phyloP scores from a whole-genome alignment of 1,140 invertebrate species.

The Camponotus floridanus region DNA sequence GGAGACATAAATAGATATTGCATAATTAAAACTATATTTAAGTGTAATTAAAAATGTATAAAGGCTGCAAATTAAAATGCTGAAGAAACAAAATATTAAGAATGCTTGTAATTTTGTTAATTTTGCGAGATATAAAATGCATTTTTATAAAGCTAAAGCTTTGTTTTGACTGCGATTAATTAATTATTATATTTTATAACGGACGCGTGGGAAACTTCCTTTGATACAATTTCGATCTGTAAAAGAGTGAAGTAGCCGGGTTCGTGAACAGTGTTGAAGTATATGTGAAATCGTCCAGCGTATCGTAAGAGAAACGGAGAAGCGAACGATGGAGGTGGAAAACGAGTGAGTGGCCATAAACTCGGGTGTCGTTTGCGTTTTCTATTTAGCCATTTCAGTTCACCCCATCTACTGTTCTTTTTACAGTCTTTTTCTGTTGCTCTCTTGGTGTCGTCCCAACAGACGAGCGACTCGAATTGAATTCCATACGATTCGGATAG shows the following conservation, averaged over 20 bases:
- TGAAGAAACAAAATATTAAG: background rate
- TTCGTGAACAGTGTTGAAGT: slow-evolving; percentile 46
- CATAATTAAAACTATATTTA: slow-evolving; percentile 13
- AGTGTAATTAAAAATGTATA: background rate
- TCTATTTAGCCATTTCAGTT: slow-evolving; percentile 84
- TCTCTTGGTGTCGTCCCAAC: slow-evolving; percentile 65
- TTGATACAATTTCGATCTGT: slow-evolving; percentile 44
- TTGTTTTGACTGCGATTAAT: background rate
- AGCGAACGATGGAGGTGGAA: slow-evolving; percentile 65
- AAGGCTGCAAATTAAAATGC: background rate
- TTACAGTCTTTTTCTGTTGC: slow-evolving; percentile 63
- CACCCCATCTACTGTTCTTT: slow-evolving; percentile 61
- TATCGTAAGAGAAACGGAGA: slow-evolving; percentile 67
- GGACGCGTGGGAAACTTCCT: background rate
- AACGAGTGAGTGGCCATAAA: slow-evolving; percentile 81
- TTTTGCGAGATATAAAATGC: background rate
- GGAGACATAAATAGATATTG: background rate
- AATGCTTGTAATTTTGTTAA: background rate
- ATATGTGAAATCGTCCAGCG: slow-evolving; percentile 52
- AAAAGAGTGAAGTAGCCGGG: slow-evolving; percentile 22
- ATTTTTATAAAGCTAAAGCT: background rate
- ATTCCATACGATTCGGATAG: slow-evolving; percentile 77
- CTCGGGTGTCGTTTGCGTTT: slow-evolving; percentile 82
- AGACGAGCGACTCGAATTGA: slow-evolving; percentile 78
- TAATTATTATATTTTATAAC: background rate